These are phyloP conservation scores for Acanthiza pusilla DNA, from an alignment of 2,797 vertebrate genomes.

Conservation along the genomic window DNA sequence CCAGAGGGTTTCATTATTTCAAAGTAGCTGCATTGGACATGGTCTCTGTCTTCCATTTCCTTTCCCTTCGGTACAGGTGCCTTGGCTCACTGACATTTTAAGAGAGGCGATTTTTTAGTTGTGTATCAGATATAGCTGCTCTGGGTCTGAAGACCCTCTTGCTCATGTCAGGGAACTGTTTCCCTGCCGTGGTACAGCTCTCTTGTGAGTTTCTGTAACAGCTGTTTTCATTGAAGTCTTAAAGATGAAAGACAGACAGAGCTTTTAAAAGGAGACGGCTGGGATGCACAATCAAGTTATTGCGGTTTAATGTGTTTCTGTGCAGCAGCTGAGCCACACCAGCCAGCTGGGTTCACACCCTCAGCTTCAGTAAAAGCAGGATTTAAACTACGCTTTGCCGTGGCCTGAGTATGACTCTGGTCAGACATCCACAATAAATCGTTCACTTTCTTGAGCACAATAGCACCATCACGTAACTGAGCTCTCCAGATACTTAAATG, in stretches of 20 bases:
- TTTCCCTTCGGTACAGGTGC: background rate
- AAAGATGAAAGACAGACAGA: background rate
- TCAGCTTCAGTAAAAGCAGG: background rate
- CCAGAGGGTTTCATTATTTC: background rate
- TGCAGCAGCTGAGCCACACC: background rate
- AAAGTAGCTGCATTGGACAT: background rate
- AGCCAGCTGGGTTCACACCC: background rate
- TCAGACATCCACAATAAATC: background rate
- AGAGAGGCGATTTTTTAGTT: background rate
- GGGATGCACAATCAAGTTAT: background rate
- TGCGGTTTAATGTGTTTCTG: background rate
- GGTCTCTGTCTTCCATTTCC: background rate
- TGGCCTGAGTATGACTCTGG: background rate
- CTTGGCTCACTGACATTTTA: background rate
- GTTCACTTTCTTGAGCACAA: background rate
- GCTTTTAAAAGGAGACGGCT: background rate
- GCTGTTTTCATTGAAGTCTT: background rate
- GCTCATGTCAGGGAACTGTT: background rate
- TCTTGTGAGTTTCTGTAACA: background rate
- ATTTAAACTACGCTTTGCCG: background rate
- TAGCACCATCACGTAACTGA: background rate
- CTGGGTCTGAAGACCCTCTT: background rate
- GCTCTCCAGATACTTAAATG: background rate
- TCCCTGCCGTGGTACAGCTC: background rate
- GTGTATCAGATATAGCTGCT: background rate